A percentile compares a stretch with the other conserved stretches of the same genome.
phyloP scores from a whole-genome alignment of 2,888 invertebrate genomes.

The Caenorhabditis sp. region DNA sequence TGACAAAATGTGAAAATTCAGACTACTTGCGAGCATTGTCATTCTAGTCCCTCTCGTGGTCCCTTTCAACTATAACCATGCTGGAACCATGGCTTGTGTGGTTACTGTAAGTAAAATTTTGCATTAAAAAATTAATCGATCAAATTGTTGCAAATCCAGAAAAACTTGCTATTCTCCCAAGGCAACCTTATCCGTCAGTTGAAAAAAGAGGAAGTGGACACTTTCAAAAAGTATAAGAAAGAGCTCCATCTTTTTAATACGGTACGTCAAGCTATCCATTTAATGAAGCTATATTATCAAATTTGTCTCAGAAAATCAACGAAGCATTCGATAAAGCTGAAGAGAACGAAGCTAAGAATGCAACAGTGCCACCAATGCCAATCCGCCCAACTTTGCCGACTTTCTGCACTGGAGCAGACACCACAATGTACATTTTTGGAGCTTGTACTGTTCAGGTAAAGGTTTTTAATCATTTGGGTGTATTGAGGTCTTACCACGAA shows the following conservation, averaged over 20 bases:
- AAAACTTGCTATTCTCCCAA: conserved; percentile 78
- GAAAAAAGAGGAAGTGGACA: conserved; percentile 73
- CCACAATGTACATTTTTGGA: conserved; percentile 79
- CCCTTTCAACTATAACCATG: conserved; percentile 51
- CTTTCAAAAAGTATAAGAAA: conserved; percentile 77
- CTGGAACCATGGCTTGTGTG: conserved; percentile 63
- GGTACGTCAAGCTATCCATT: conserved; percentile 44
- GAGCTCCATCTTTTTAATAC: conserved; percentile 76
- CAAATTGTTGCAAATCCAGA: conserved; percentile 58
- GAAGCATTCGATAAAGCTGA: conserved; percentile 79
- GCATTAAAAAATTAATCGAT: background rate
- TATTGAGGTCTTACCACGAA: no score
- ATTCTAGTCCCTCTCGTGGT: conserved; percentile 26
- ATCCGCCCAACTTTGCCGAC: conserved; percentile 76
- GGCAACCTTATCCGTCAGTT: conserved; percentile 79
- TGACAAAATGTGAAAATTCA: background rate
- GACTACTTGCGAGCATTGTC: conserved; percentile 32
- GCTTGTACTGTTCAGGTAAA: conserved; percentile 80
- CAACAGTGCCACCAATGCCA: conserved; percentile 77
- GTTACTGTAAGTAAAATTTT: conserved; percentile 63
- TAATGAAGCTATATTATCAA: background rate
- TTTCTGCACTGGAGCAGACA: conserved; percentile 79
- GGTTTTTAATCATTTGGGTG: background rate
- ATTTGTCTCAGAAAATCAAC: conserved; percentile 73
- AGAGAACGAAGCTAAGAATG: conserved; percentile 72